These are phyloP conservation scores for Apaloderma vittatum DNA, from an alignment of 2,113 vertebrate genomes.

Conservation along the genomic window DNA sequence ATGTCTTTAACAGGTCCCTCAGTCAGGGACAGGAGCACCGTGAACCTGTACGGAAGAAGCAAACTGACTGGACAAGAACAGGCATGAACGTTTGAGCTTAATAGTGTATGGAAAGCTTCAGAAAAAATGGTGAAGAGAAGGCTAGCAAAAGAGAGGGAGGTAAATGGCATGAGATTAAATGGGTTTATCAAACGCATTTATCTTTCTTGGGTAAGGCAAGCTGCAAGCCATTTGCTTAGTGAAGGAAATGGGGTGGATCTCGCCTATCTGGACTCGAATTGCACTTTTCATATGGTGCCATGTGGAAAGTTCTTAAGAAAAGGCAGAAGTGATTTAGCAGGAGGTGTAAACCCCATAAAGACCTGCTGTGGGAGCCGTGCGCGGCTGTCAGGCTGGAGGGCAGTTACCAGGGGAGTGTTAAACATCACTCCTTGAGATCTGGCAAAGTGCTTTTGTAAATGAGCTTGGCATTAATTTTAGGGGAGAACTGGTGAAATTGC, in stretches of 20 bases:
- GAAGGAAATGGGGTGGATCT: background rate
- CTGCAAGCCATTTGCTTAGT: conserved; percentile 33
- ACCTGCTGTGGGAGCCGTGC: background rate
- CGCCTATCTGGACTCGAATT: background rate
- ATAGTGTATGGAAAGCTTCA: background rate
- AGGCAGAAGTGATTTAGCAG: background rate
- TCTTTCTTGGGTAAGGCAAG: conserved; percentile 24
- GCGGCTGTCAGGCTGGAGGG: background rate
- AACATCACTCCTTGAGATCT: background rate
- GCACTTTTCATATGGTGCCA: background rate
- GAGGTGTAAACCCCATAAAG: background rate
- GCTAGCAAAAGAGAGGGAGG: background rate
- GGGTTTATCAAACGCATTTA: conserved; percentile 47
- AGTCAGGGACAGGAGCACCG: background rate
- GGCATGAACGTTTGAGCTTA: conserved; percentile 32
- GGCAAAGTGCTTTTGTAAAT: conserved; percentile 18
- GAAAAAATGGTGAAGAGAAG: background rate
- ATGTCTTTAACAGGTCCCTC: conserved; percentile 46
- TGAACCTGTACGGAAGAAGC: background rate
- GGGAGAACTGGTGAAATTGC: conserved; percentile 18
- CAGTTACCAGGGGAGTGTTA: background rate
- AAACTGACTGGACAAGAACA: conserved; percentile 47
- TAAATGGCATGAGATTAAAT: conserved; percentile 48
- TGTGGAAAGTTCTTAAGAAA: background rate
- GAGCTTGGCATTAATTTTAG: background rate